A percentile compares a stretch with the other conserved stretches of the same genome.
Conservation (phyloP, 2,888 invertebrate genomes). For the Acanthacorydalis orientalis region DNA sequence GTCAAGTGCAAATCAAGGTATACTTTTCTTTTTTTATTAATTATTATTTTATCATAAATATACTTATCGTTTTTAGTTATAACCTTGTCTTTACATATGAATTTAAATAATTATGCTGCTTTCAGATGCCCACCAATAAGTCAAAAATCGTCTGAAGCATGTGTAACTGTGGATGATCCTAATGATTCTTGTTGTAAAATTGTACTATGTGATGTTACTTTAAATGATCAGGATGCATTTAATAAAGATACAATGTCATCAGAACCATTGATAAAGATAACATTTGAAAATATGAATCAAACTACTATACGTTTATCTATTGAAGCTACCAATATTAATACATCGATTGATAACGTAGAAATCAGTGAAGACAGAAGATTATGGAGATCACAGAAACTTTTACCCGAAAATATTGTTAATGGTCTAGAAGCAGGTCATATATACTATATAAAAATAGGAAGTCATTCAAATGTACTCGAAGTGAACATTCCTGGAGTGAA, state of each 20-base stretch:
- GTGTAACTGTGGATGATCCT: conserved; percentile 67
- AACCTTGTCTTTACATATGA: no score
- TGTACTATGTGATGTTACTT: conserved; percentile 70
- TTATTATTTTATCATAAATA: no score
- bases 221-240: conserved; percentile 52
- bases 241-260: conserved; percentile 16
- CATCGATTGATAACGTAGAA: conserved; percentile 22
- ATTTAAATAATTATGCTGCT: no score
- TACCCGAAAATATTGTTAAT: conserved; percentile 11
- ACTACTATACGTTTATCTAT: conserved; percentile 25
- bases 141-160: conserved; percentile 46
- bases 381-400: conserved; percentile 27
- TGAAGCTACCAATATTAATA: conserved; percentile 20
- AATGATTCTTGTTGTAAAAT: conserved; percentile 72
- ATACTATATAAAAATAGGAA: conserved; percentile 2
- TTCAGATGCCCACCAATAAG: conserved; percentile 41
- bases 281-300: conserved; percentile 23
- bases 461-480: not conserved
- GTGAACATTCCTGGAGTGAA: not conserved
- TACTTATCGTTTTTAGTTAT: no score
- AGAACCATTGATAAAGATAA: conserved; percentile 14
- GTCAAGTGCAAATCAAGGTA: conserved; percentile 57
- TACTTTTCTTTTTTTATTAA: no score
- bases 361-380: conserved; percentile 25
- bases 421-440: not conserved